phyloP scores from a whole-genome alignment of 2,113 vertebrate genomes.

The Tragelaphus buxtoni region DNA sequence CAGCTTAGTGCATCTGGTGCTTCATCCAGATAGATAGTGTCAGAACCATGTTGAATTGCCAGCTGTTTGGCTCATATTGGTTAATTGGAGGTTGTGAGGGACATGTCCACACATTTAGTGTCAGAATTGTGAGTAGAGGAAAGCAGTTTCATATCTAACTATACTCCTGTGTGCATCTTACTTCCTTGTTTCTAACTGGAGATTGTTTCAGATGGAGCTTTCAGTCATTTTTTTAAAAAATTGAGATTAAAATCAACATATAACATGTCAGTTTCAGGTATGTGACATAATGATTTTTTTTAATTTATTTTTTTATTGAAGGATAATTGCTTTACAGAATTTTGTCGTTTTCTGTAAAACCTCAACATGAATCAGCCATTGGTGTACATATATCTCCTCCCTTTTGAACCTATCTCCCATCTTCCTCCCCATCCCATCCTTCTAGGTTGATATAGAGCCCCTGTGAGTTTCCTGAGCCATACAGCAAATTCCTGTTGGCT shows the following conservation, averaged over 20 bases:
- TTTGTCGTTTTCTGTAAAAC: neutral
- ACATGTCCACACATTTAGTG: neutral
- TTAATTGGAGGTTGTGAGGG: neutral
- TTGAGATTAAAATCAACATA: neutral
- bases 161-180: neutral
- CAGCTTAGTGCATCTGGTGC: neutral
- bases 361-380: neutral
- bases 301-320: neutral
- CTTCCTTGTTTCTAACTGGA: neutral
- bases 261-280: neutral
- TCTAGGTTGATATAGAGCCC: neutral
- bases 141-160: neutral
- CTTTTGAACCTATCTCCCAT: neutral
- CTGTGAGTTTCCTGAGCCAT: neutral
- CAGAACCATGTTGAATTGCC: neutral
- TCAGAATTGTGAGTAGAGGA: neutral
- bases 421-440: neutral
- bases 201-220: slow-evolving; percentile 22
- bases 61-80: neutral
- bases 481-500: neutral
- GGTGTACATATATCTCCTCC: neutral
- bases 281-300: neutral
- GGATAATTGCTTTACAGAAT: neutral
- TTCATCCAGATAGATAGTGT: neutral
- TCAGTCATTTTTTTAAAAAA: neutral